These are phyloP conservation scores for Apotomis turbidana DNA, from an alignment of 2,888 invertebrate species.

Conservation along the genomic window DNA sequence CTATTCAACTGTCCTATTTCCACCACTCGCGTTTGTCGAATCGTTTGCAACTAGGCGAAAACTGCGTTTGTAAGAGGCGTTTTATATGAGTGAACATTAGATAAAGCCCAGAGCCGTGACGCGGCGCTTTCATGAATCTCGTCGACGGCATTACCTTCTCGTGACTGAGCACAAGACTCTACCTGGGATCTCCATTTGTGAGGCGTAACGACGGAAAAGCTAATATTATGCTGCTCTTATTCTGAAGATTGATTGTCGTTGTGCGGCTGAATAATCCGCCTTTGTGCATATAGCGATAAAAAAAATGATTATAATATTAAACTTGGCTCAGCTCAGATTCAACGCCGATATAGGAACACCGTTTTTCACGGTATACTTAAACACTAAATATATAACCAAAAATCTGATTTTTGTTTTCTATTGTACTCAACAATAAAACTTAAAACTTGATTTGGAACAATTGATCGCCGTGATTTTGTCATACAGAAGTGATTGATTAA, in stretches of 20 bases:
- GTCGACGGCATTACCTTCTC: constrained; percentile 30
- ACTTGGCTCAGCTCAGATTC: too few species aligned
- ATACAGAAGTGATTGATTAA: too few species aligned
- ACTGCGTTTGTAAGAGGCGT: constrained; percentile 22
- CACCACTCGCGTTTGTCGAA: constrained; percentile 18
- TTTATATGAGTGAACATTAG: constrained; percentile 36
- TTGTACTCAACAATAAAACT: too few species aligned
- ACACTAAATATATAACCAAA: too few species aligned
- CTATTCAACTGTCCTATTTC: constrained; percentile 9
- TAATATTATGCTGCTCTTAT: constrained; percentile 37
- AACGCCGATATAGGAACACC: too few species aligned
- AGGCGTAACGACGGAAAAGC: constrained; percentile 34
- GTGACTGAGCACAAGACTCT: constrained; percentile 39
- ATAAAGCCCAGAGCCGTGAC: constrained; percentile 29
- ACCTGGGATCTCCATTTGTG: constrained; percentile 39
- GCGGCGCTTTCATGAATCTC: constrained; percentile 33
- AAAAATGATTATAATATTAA: constrained; percentile 9
- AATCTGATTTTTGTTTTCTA: too few species aligned
- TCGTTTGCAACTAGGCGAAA: constrained; percentile 17
- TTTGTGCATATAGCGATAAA: constrained; percentile 31
- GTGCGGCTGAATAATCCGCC: constrained; percentile 19
- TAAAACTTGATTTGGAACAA: too few species aligned
- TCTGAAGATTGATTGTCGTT: constrained; percentile 37
- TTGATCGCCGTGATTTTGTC: too few species aligned
- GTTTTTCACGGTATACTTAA: too few species aligned